Evolutionary conservation across 2,113 vertebrate genomes (phyloP).

Genomic region (Burhinus oedicnemus): DNA sequence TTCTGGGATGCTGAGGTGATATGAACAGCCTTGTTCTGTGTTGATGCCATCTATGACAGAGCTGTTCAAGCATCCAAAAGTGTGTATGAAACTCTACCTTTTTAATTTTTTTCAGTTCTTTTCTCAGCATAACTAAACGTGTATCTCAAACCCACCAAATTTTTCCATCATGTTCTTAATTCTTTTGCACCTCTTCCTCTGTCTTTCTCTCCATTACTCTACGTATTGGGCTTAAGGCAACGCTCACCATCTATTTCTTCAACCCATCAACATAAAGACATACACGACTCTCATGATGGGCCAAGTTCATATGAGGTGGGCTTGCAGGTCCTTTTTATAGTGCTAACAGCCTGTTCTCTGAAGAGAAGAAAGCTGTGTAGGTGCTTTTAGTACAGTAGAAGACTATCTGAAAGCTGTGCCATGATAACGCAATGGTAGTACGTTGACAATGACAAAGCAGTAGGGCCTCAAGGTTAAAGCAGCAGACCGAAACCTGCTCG

Average conservation of each 20-base stretch:
- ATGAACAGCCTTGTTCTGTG: not conserved
- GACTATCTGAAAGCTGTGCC: not conserved
- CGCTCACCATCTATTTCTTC: not conserved
- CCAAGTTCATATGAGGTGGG: not conserved
- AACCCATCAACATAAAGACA: accelerated
- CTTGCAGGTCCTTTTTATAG: not conserved
- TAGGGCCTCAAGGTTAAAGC: not conserved
- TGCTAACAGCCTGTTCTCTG: not conserved
- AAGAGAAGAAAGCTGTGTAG: not conserved
- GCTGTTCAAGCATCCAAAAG: not conserved
- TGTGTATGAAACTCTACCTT: not conserved
- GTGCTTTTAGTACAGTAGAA: not conserved
- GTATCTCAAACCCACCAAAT: not conserved
- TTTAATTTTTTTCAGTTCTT: not conserved
- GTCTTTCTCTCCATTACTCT: not conserved
- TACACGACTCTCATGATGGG: accelerated
- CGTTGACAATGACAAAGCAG: not conserved
- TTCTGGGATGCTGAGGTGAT: not conserved
- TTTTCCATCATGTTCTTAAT: not conserved
- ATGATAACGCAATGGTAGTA: not conserved
- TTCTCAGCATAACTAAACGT: not conserved
- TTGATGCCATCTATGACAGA: not conserved
- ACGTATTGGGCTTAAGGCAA: not conserved
- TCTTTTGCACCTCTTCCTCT: not conserved
- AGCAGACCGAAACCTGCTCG: not conserved